Evolutionary conservation across 2,888 invertebrate genomes (phyloP).

Genomic region (Epinotia bilunana): DNA sequence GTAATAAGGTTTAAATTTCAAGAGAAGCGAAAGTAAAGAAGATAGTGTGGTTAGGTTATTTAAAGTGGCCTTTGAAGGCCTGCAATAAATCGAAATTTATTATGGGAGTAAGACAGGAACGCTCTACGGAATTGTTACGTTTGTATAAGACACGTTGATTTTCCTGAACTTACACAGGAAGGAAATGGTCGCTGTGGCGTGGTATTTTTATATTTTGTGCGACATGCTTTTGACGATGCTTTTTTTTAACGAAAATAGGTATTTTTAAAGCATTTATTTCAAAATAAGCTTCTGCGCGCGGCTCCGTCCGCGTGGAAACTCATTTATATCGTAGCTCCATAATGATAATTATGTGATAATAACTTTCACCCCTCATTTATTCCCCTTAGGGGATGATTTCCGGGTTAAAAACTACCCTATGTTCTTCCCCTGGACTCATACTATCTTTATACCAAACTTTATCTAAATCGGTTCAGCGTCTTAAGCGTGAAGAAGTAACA

Average conservation of each 20-base stretch:
- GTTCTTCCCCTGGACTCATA: no score
- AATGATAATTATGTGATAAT: no score
- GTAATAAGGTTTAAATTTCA: not conserved
- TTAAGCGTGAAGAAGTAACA: not conserved
- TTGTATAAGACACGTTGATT: conserved; percentile 29
- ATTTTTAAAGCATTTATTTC: no score
- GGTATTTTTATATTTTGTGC: conserved; percentile 5
- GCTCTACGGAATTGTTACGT: conserved; percentile 11
- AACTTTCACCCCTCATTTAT: no score
- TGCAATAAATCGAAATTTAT: conserved; percentile 42
- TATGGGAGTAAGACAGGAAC: conserved; percentile 29
- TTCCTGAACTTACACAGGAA: not conserved
- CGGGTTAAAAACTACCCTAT: no score
- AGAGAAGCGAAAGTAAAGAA: not conserved
- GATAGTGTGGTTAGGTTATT: not conserved
- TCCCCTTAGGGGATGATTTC: no score
- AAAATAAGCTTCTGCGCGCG: no score
- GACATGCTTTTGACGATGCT: not conserved
- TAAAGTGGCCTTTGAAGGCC: conserved; percentile 19
- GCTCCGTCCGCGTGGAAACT: no score
- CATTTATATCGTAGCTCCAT: no score
- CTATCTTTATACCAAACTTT: not conserved
- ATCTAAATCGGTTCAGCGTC: conserved; percentile 3
- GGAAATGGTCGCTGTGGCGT: conserved; percentile 9
- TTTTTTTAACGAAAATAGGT: not conserved